Evolutionary conservation across 2,113 vertebrate genomes (phyloP).

Genomic region (Python bivittatus): DNA sequence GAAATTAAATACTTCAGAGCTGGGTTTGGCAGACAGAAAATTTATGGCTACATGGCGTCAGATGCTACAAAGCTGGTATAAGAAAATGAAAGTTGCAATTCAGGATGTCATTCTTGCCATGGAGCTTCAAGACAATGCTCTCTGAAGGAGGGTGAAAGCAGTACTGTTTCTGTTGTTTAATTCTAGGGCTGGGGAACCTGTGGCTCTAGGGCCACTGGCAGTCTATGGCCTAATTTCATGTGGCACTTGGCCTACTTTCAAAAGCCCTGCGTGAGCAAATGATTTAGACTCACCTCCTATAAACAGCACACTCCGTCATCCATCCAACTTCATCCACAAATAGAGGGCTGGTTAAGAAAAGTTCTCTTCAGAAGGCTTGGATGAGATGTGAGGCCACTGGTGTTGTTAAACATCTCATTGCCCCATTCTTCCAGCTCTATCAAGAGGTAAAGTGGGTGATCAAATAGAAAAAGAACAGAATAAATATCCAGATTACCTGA

Average conservation of each 20-base stretch:
- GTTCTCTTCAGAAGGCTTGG: background rate
- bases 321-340: background rate
- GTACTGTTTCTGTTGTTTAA: background rate
- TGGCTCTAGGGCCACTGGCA: background rate
- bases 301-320: background rate
- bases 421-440: background rate
- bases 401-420: background rate
- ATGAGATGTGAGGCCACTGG: background rate
- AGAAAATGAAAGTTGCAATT: background rate
- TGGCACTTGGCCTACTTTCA: background rate
- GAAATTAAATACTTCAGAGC: slow-evolving; percentile 29
- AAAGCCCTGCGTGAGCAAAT: background rate
- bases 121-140: slow-evolving; percentile 19
- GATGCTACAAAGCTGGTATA: background rate
- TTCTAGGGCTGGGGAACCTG: background rate
- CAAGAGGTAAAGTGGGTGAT: background rate
- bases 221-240: background rate
- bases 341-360: background rate
- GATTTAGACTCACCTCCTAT: background rate
- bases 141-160: background rate
- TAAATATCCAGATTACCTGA: background rate
- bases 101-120: background rate
- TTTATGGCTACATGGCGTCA: background rate
- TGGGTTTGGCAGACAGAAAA: slow-evolving; percentile 22
- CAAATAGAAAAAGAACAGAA: background rate